Percentiles rank a stretch among this genome's conserved stretches.
Evolutionary conservation across 2,797 vertebrate species (phyloP).

Genomic region (Rousettus madagascariensis): DNA sequence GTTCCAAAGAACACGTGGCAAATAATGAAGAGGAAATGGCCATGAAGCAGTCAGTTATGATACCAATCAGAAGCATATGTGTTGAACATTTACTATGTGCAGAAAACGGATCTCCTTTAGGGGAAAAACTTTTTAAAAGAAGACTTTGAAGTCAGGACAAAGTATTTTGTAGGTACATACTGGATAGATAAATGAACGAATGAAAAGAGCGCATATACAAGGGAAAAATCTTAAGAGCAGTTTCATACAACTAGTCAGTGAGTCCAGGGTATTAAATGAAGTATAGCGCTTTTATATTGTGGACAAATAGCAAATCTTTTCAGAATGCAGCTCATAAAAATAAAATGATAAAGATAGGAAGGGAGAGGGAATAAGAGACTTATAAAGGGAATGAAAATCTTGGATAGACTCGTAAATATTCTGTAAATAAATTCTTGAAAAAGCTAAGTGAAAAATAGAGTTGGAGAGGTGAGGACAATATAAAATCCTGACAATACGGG

Average conservation of each 20-base stretch:
- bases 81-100: neutral
- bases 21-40: neutral
- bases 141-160: neutral
- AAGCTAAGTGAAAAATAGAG: neutral
- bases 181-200: neutral
- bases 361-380: neutral
- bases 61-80: neutral
- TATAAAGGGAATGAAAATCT: neutral
- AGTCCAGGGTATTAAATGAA: neutral
- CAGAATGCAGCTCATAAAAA: neutral
- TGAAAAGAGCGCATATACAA: accelerated
- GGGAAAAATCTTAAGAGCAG: neutral
- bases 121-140: neutral
- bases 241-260: neutral
- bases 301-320: neutral
- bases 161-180: neutral
- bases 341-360: neutral
- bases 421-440: neutral
- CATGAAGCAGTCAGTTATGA: accelerated
- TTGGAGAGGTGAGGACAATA: neutral
- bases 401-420: neutral
- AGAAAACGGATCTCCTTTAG: neutral
- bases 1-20: no score
- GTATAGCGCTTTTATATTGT: neutral
- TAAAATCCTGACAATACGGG: neutral